Evolutionary conservation across 2,113 vertebrate species (phyloP), one percentile per base, ranked within the genome.

Genomic region (Actinemys pallida): DNA sequence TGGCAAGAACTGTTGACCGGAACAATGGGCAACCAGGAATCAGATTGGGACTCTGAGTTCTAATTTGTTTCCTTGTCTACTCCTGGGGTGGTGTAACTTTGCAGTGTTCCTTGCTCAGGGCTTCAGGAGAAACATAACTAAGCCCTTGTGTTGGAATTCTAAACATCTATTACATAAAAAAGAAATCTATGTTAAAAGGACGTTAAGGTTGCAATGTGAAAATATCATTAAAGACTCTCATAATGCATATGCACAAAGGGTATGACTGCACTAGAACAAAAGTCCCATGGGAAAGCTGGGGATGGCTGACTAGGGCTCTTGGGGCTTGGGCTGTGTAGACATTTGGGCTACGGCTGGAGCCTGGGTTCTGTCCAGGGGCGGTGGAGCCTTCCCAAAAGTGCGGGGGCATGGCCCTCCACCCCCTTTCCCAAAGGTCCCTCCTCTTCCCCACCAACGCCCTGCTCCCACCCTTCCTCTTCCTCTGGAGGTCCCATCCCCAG

Each of bases 221-320:
- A 2, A 49, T 0, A 42, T 6, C 5, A 39, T 3, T 42, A 80
- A 1, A 76, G 0, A 0, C 5, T 80, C 45, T 59, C 90, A 90
- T 72, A 65, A 82, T 7, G 0, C 24, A 35, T 79, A 89, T 87
- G 1, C 5, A 8, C 42, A 83, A 81, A 90, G 59, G 59, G 13
- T 14, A 35, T 4, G 14, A 65, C 13, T n/a, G 17, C 7, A 8
- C 62, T 65, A 17, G 62, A 65, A 65, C 16, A 65, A 65, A n/a
- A 35, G 31, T 65, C 31, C 31, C 6, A 17, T 17, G 31, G 62
- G 14, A 65, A 35, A 35, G 14, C 11, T 11, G 57, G 5, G 27
- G 12, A 10, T 59, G 27, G 27, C 57, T 19, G 31, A 19, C 31
- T 14, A 6, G 7, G 16, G 14, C 31, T 65, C 27, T 7, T 16